phyloP scores from a whole-genome alignment of 2,113 vertebrate species.

The Eupsittula cactorum region DNA sequence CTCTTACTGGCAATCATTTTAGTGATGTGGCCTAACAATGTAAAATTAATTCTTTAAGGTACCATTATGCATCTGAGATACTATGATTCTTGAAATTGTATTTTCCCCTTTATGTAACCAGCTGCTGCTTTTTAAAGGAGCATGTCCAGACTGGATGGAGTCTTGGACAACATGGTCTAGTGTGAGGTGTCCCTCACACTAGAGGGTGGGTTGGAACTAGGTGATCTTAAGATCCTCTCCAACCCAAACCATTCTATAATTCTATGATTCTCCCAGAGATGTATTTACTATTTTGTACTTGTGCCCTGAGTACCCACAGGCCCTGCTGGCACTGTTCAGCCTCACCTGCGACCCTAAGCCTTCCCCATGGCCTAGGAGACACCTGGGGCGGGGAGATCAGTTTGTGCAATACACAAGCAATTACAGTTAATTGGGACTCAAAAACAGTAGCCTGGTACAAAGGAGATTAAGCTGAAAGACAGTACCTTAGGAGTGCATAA shows the following conservation, averaged over 20 bases:
- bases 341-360: neutral
- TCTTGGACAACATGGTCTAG: neutral
- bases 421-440: neutral
- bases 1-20: neutral
- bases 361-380: neutral
- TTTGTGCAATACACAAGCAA: neutral
- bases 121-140: neutral
- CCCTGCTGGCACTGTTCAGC: neutral
- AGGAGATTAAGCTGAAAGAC: neutral
- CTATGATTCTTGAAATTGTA: neutral
- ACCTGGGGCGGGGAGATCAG: neutral
- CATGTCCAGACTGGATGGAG: too few species aligned
- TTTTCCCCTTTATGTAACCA: neutral
- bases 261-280: neutral
- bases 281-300: neutral
- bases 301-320: neutral
- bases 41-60: neutral
- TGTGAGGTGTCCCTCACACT: too few species aligned
- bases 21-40: neutral
- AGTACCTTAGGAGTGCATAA: neutral
- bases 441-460: neutral
- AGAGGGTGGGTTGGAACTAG: neutral
- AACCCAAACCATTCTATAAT: neutral
- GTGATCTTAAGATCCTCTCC: neutral
- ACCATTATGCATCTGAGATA: neutral